phyloP scores from a whole-genome alignment of 2,888 invertebrate species.

The Plebejus anna region DNA sequence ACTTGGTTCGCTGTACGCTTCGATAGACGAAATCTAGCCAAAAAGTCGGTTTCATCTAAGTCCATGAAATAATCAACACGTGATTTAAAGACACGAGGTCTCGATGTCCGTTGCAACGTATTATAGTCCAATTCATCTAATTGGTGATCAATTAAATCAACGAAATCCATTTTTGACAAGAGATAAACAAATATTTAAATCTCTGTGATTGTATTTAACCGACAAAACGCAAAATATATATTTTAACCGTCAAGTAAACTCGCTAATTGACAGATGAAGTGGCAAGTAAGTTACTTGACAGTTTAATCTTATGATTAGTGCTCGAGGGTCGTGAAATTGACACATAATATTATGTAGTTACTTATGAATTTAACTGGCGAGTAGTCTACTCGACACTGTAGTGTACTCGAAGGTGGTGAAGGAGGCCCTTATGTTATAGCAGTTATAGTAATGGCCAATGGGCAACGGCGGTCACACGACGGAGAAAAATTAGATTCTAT shows the following conservation, averaged over 20 bases:
- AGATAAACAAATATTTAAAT: neutral
- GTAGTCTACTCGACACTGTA: neutral
- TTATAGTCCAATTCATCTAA: no score
- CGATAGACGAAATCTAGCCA: conserved; percentile 3
- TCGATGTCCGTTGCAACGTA: neutral
- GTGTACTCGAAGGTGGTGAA: neutral
- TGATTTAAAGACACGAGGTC: neutral
- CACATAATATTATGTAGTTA: no score
- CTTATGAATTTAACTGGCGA: neutral
- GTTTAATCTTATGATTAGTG: neutral
- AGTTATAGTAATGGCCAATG: no score
- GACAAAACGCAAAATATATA: no score
- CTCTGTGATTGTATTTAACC: neutral
- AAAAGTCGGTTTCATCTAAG: neutral
- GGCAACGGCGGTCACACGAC: no score
- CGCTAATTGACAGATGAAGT: neutral
- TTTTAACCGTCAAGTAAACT: neutral
- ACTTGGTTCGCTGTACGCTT: conserved; percentile 3
- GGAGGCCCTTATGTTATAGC: neutral
- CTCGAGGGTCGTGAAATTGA: neutral
- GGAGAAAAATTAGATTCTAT: no score
- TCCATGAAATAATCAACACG: conserved; percentile 19
- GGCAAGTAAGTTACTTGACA: neutral
- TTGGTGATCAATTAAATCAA: no score
- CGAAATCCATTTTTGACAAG: neutral